phyloP scores from a whole-genome alignment of 2,888 invertebrate species.

The Chloromyia formosa region DNA sequence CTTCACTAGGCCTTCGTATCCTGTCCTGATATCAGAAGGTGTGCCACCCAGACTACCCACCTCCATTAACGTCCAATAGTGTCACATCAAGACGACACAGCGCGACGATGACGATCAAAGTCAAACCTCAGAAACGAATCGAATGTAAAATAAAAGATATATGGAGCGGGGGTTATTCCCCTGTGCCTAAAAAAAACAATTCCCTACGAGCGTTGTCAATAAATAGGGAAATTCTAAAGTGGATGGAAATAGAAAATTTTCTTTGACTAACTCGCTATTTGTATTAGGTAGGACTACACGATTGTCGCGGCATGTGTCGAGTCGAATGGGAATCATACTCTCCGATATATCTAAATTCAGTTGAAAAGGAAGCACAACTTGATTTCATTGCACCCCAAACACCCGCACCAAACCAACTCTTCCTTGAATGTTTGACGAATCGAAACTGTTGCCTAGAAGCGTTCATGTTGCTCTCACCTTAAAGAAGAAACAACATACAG shows the following conservation, averaged over 20 bases:
- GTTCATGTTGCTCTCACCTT: background rate
- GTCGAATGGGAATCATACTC: conserved; percentile 3
- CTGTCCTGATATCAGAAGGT: no score
- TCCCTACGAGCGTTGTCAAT: conserved; percentile 48
- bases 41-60: background rate
- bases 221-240: conserved; percentile 49
- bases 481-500: background rate
- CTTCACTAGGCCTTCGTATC: no score
- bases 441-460: background rate
- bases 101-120: conserved; percentile 35
- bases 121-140: conserved; percentile 44
- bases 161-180: conserved; percentile 43
- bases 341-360: background rate
- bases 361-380: conserved; percentile 29
- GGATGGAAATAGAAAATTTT: conserved; percentile 49
- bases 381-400: background rate
- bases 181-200: conserved; percentile 47
- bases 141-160: conserved; percentile 2
- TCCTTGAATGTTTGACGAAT: background rate
- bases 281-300: conserved; percentile 36
- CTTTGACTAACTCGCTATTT: conserved; percentile 45
- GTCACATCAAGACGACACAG: conserved; percentile 43
- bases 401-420: background rate
- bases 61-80: conserved; percentile 14
- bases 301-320: background rate